A percentile compares a stretch with the other conserved stretches of the same genome.
Evolutionary conservation across 2,888 invertebrate genomes (phyloP).

Genomic region (Halictus ligatus): DNA sequence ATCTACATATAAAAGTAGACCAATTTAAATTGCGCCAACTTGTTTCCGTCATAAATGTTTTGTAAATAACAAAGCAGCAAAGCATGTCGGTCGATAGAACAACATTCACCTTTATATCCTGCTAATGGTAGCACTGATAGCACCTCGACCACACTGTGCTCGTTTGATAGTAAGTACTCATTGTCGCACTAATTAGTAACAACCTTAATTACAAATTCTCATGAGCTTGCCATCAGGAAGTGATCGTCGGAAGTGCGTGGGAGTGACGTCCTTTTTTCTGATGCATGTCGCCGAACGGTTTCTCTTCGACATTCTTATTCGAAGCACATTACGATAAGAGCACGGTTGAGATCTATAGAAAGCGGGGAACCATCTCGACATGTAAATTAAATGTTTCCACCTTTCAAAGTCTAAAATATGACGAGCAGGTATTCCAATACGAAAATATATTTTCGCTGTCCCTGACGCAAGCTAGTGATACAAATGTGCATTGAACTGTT

Average conservation of each 20-base stretch:
- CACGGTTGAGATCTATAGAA: slow-evolving; percentile 28
- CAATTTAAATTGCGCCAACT: not conserved
- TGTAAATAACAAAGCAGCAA: not conserved
- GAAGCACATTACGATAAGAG: slow-evolving; percentile 34
- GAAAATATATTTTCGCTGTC: not conserved
- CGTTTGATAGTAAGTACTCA: not conserved
- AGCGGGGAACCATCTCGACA: slow-evolving; percentile 7
- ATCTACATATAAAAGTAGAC: not conserved
- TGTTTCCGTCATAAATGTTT: not conserved
- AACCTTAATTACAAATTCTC: not conserved
- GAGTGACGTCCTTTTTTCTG: not conserved
- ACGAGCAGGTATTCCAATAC: not conserved
- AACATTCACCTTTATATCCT: not conserved
- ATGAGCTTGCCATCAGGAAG: not conserved
- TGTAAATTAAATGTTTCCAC: not conserved
- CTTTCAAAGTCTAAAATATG: not conserved
- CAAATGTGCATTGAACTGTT: not conserved
- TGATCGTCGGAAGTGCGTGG: not conserved
- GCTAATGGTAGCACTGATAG: not conserved
- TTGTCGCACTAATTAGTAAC: not conserved
- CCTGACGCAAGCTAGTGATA: not conserved
- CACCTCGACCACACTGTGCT: not conserved
- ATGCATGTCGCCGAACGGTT: slow-evolving; percentile 6
- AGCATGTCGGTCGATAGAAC: not conserved
- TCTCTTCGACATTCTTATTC: slow-evolving; percentile 19